Conservation (phyloP, 2,113 vertebrate genomes). For the Lepus europaeus region DNA sequence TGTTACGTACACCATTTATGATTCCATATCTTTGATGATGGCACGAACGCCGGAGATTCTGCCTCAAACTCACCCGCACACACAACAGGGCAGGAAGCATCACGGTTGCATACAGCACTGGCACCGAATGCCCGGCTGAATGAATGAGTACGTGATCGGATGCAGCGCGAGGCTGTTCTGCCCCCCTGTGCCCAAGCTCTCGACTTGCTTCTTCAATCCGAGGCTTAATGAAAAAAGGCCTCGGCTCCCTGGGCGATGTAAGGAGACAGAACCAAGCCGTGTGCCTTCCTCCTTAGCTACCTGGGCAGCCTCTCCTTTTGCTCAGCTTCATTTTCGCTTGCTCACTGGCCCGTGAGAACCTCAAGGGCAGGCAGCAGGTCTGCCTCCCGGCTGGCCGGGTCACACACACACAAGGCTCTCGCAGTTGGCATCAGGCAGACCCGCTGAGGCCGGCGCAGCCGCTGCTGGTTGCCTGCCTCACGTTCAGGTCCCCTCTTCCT, state of each 20-base stretch:
- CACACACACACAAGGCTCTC: not conserved
- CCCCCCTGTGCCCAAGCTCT: not conserved
- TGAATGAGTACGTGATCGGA: not conserved
- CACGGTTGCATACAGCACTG: not conserved
- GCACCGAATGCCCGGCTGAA: not conserved
- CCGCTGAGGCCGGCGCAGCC: not conserved
- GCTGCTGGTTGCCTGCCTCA: not conserved
- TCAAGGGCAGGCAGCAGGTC: not conserved
- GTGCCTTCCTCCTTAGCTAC: not conserved
- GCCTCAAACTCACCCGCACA: not conserved
- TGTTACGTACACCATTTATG: not conserved
- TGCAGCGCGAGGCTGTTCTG: not conserved
- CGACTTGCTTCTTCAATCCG: not conserved
- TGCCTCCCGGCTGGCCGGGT: not conserved
- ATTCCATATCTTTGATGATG: not conserved
- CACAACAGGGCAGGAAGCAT: not conserved
- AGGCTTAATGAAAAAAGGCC: not conserved
- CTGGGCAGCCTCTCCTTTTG: not conserved
- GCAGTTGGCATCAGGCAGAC: not conserved
- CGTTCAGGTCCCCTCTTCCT: not conserved
- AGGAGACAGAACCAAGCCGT: not conserved
- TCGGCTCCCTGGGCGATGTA: not conserved
- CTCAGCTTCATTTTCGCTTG: conserved; percentile 61
- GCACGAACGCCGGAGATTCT: not conserved
- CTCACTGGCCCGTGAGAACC: conserved; percentile 61